Evolutionary conservation across 1,140 invertebrate genomes (phyloP).

Genomic region (Drosophila jambulina): DNA sequence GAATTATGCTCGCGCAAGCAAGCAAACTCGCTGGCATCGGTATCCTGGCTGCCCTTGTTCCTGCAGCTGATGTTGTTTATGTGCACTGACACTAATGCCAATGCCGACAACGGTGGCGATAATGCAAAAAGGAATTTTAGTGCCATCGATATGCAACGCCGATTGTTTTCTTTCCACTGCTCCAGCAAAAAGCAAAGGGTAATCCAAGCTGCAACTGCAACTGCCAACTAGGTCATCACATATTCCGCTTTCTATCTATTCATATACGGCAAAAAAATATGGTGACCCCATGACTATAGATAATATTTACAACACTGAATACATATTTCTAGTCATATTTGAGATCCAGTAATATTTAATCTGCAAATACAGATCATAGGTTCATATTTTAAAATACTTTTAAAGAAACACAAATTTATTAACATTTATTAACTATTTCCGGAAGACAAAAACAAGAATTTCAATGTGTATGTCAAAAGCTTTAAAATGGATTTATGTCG

Average conservation of each 20-base stretch:
- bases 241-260: neutral
- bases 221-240: constrained; percentile 13
- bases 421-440: neutral
- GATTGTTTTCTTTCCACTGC: constrained; percentile 30
- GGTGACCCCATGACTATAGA: neutral
- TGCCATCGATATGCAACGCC: constrained; percentile 30
- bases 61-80: constrained; percentile 53
- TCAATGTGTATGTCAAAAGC: neutral
- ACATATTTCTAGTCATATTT: neutral
- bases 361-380: neutral
- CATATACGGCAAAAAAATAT: too few species aligned
- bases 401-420: neutral
- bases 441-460: neutral
- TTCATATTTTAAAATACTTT: too few species aligned
- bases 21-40: constrained; percentile 34
- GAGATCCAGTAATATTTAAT: neutral
- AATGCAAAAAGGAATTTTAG: constrained; percentile 50
- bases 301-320: neutral
- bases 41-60: constrained; percentile 28
- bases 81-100: constrained; percentile 71
- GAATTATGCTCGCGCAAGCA: constrained; percentile 64
- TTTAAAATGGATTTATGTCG: neutral
- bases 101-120: constrained; percentile 23
- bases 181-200: neutral
- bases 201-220: constrained; percentile 13